phyloP scores from a whole-genome alignment of 2,888 invertebrate species.

The Strigamia crassipes region DNA sequence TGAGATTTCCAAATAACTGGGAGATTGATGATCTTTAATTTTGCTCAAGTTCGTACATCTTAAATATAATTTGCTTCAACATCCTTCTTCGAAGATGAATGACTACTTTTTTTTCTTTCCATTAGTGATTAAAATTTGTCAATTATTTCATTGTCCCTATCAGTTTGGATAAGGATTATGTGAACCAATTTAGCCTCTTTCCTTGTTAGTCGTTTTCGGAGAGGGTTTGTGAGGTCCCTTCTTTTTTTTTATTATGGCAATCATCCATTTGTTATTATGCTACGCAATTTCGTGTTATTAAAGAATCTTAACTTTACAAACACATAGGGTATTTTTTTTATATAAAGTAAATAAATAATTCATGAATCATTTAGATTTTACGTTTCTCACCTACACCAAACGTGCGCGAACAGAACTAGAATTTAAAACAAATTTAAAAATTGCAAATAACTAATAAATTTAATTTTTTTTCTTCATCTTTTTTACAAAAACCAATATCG shows the following conservation, averaged over 20 bases:
- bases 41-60: neutral
- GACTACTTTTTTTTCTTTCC: neutral
- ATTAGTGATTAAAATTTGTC: slow-evolving; percentile 15
- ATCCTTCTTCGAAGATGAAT: neutral
- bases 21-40: neutral
- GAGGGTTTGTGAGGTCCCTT: neutral
- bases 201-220: slow-evolving; percentile 18
- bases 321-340: neutral
- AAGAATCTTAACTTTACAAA: slow-evolving; percentile 5
- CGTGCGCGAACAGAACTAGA: neutral
- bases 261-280: slow-evolving; percentile 28
- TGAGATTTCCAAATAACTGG: neutral
- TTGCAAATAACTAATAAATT: neutral
- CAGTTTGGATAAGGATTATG: neutral
- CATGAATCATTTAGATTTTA: neutral
- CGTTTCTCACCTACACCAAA: neutral
- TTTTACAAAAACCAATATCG: neutral
- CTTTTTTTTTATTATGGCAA: slow-evolving; percentile 2
- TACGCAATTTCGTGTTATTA: too few relatives aligned
- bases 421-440: neutral
- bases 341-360: neutral
- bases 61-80: slow-evolving; percentile 26
- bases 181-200: slow-evolving; percentile 25
- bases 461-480: neutral
- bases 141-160: slow-evolving; percentile 25